Evolutionary conservation across 2,888 invertebrate genomes (phyloP).

Genomic region (Cetonia aurata): DNA sequence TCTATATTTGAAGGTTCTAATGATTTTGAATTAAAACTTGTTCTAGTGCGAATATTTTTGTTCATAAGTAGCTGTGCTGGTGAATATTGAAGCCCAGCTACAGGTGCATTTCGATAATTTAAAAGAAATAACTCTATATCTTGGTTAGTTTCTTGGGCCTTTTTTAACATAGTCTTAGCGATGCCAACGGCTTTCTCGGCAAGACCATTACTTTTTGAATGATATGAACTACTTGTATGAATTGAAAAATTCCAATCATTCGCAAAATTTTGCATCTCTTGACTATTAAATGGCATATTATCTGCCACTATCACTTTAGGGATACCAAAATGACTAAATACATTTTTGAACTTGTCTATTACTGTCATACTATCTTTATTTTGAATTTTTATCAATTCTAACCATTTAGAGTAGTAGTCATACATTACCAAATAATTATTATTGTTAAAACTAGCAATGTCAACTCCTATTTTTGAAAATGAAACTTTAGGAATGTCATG

Average conservation of each 20-base stretch:
- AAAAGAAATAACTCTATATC: slow-evolving; percentile 3
- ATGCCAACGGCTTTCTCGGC: slow-evolving; percentile 27
- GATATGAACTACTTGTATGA: slow-evolving; percentile 28
- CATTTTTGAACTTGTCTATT: not conserved
- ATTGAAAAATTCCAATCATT: slow-evolving; percentile 22
- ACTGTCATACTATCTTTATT: not conserved
- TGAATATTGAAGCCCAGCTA: slow-evolving; percentile 12
- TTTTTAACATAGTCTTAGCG: slow-evolving; percentile 26
- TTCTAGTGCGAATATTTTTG: not conserved
- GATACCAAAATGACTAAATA: slow-evolving; percentile 13
- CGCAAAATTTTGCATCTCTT: slow-evolving; percentile 12
- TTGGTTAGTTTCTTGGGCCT: not conserved
- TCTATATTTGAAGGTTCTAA: not conserved
- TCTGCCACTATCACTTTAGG: not conserved
- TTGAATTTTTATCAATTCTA: not conserved
- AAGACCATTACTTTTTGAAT: slow-evolving; percentile 32
- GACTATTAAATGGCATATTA: slow-evolving; percentile 3
- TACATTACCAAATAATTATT: not conserved
- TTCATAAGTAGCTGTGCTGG: slow-evolving; percentile 13
- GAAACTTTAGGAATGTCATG: slow-evolving; percentile 15
- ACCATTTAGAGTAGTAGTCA: slow-evolving; percentile 19
- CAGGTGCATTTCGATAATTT: not conserved
- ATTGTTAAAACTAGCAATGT: not conserved
- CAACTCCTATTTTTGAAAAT: not conserved
- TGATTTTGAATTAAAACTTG: not conserved